Percentiles rank a stretch among this genome's conserved stretches.
Conservation (phyloP, 2,797 vertebrate genomes). For the Myotis daubentonii region DNA sequence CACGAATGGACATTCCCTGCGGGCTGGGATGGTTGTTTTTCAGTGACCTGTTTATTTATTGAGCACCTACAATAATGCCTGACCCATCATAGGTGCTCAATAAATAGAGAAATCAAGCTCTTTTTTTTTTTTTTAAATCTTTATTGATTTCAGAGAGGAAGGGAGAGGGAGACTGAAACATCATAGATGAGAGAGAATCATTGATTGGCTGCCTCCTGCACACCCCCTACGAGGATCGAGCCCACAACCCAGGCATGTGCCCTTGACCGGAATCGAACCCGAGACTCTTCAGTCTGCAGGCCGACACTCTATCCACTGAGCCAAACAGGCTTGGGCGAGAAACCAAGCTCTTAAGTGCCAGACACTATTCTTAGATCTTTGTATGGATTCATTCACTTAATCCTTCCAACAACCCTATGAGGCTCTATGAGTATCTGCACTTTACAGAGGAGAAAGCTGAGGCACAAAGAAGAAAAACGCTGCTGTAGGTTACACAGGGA, state of each 20-base stretch:
- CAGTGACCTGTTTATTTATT: background rate
- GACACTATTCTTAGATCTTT: background rate
- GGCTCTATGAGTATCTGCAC: background rate
- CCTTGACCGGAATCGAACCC: too few species aligned
- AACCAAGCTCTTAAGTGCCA: background rate
- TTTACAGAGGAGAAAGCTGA: background rate
- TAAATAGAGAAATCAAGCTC: background rate
- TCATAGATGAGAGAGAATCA: too few species aligned
- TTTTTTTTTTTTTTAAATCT: too few species aligned
- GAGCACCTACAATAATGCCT: background rate
- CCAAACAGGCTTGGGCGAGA: background rate
- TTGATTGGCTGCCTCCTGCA: too few species aligned
- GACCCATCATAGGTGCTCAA: accelerated
- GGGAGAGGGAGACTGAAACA: too few species aligned
- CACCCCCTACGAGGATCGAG: too few species aligned
- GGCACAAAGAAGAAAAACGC: background rate
- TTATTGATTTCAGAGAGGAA: too few species aligned
- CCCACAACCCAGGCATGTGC: too few species aligned
- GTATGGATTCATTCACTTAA: background rate
- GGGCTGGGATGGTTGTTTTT: background rate
- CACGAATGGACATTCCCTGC: accelerated
- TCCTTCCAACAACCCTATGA: background rate
- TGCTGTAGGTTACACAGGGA: background rate
- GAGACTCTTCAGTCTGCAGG: too few species aligned
- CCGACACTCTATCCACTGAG: too few species aligned